Base-by-base conservation (phyloP, 2,797 vertebrate genomes). In the Sternarchorhynchus goeldii region DNA sequence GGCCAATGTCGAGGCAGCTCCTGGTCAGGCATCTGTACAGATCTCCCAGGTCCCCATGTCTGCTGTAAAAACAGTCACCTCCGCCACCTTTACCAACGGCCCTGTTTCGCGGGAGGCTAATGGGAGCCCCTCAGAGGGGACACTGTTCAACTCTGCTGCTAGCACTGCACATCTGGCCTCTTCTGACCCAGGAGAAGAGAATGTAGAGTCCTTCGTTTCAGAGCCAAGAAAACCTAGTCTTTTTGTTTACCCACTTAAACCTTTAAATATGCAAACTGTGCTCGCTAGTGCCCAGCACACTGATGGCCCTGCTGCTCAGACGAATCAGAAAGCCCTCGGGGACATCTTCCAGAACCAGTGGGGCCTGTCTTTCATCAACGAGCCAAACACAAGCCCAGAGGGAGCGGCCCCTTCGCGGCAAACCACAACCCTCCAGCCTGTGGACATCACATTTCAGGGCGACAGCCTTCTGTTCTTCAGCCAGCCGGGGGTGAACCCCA, bases 331-430 rank as follows among this genome's bases (percentile, higher is more conserved):
- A 91, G 95, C 94, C 89, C 91, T 99, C 91, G 96, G 96, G 82
- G 97, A 98, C 86, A 99, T 99, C 91, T 99, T 99, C 93, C 96
- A 98, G 92, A 99, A 99, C 92, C 96, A 98, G 87, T 99, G 98
- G 98, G 98, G 98, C 81, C 96, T 99, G 89, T 99, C 97, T 77
- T 99, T 99, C 91, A 99, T 99, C 88, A 99, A 98, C 0, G 98
- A 99, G 86, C 96, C 97, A 86, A 98, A 94, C 63, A 90, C 95
- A 76, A 95, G 95, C 73, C 85, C 89, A 5, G 93, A 93, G 1
- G 88, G 84, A 79, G 80, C 34, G 55, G 88, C 80, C 91, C 91
- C 79, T 86, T 91, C 68, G 85, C 87, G 0, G 83, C 85, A 87
- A 87, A 90, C 90, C 85, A 90, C 88, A 91, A 91, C 88, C 90